Evolutionary conservation across 1,140 invertebrate genomes (phyloP), one percentile per base, ranked within the genome.

Genomic region (Formica exsecta): DNA sequence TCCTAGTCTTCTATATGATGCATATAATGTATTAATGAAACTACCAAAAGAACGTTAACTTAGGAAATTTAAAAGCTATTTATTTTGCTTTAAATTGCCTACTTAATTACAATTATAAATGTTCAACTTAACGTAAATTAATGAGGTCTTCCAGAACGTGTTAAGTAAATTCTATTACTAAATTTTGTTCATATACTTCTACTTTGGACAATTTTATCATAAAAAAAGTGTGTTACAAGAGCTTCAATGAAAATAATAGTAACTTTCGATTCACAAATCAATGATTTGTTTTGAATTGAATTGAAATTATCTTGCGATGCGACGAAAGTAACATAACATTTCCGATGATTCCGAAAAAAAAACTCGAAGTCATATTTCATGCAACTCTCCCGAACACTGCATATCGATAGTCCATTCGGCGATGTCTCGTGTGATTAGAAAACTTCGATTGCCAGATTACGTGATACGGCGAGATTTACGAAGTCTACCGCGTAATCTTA

Each of bases 371-470:
- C 89, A 70, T 90, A 90, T 90, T 83, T 90, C 86, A 90, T 74
- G 81, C 59, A 88, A 86, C 64, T 62, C 61, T 77, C 38, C 25
- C 44, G 70, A 80, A 87, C 89, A 86, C 38, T 85, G 89, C 81
- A 87, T 87, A 91, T 86, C 87, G 90, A 92, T 91, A 91, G 91
- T 91, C 89, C 89, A 87, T 89, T 86, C 70, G 51, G 61, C 86
- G 81, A 87, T 87, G 87, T 84, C 85, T 91, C 71, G 86, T 65
- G 87, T 83, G 87, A 90, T 89, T 91, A 92, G 90, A 90, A 92
- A 92, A 92, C 87, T 92, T 92, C 89, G 91, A 92, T 93, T 92
- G 91, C 89, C 86, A 85, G 85, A 93, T 92, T 91, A 92, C 89
- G 79, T 38, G 68, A 57, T 44, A 68, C 79, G 54, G 54, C 66